Conservation (phyloP, 2,797 vertebrate genomes). For the Discoglossus pictus region DNA sequence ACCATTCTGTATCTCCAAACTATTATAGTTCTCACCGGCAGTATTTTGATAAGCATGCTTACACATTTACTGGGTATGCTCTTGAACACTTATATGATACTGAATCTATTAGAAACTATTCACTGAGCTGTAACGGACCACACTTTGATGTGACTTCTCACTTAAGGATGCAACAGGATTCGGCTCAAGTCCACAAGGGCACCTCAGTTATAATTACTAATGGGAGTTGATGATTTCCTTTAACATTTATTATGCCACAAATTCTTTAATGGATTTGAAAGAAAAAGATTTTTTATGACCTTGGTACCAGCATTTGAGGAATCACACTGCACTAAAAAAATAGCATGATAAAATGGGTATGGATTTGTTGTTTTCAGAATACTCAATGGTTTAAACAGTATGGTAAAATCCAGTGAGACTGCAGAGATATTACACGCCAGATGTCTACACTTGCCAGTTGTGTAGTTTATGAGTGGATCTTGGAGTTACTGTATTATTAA, state of each 20-base stretch:
- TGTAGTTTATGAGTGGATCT: slow-evolving; percentile 39
- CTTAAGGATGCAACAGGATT: slow-evolving; percentile 86
- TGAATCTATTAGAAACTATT: slow-evolving; percentile 88
- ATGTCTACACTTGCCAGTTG: slow-evolving; percentile 42
- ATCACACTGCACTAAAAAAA: slow-evolving; percentile 68
- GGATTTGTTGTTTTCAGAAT: slow-evolving; percentile 50
- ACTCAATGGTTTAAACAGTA: slow-evolving; percentile 57
- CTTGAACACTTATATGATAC: slow-evolving; percentile 92
- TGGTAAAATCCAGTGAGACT: slow-evolving; percentile 50
- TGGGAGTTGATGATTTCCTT: slow-evolving; percentile 84
- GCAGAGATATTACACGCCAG: slow-evolving; percentile 38
- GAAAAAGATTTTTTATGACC: slow-evolving; percentile 65
- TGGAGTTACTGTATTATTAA: slow-evolving; percentile 43
- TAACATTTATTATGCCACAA: slow-evolving; percentile 61
- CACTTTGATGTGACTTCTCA: slow-evolving; percentile 89
- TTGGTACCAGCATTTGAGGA: slow-evolving; percentile 66
- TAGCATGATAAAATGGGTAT: slow-evolving; percentile 60
- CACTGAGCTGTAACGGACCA: slow-evolving; percentile 80
- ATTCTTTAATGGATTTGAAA: slow-evolving; percentile 61
- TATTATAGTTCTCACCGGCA: slow-evolving; percentile 84
- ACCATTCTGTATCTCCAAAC: slow-evolving; percentile 73
- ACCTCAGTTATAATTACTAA: slow-evolving; percentile 97
- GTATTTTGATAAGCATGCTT: slow-evolving; percentile 91
- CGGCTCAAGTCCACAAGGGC: slow-evolving; percentile 87
- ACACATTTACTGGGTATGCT: slow-evolving; percentile 88